Evolutionary conservation across 2,797 vertebrate genomes (phyloP).

Genomic region (Sebastes minor): DNA sequence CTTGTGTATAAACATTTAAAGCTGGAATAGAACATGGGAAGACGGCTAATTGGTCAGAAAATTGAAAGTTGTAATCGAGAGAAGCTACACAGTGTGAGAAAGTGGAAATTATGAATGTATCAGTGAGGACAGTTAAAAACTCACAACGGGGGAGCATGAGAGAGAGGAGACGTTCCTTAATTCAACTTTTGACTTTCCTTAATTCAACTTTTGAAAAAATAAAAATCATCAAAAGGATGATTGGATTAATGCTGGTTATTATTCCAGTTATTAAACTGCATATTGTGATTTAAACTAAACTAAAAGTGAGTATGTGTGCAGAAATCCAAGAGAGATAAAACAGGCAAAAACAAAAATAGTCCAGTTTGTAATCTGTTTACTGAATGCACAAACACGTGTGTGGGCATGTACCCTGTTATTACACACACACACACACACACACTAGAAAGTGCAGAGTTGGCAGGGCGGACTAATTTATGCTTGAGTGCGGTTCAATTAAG

Average conservation of each 20-base stretch:
- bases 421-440: not conserved
- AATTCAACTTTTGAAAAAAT: not conserved
- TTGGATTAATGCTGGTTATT: not conserved
- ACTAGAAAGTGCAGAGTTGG: slow-evolving; percentile 60
- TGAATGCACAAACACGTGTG: slow-evolving; percentile 17
- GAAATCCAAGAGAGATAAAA: not conserved
- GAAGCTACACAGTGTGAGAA: not conserved
- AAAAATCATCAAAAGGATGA: not conserved
- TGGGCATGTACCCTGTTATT: not conserved
- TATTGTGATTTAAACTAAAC: not conserved
- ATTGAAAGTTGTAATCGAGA: not conserved
- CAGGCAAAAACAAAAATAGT: not conserved
- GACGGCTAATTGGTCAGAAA: not conserved
- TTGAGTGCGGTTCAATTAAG: slow-evolving; percentile 72
- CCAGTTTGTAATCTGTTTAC: slow-evolving; percentile 25
- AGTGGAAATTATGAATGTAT: not conserved
- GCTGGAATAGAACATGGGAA: not conserved
- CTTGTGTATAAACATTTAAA: not conserved
- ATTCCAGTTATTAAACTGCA: not conserved
- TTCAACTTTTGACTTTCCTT: not conserved
- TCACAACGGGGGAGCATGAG: not conserved
- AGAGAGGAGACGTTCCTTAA: not conserved
- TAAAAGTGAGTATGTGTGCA: not conserved
- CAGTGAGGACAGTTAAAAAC: not conserved
- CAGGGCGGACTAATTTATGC: slow-evolving; percentile 67